Percentiles rank a stretch among this genome's conserved stretches.
Conservation (phyloP, 2,888 invertebrate genomes). For the Drosophila histrio region DNA sequence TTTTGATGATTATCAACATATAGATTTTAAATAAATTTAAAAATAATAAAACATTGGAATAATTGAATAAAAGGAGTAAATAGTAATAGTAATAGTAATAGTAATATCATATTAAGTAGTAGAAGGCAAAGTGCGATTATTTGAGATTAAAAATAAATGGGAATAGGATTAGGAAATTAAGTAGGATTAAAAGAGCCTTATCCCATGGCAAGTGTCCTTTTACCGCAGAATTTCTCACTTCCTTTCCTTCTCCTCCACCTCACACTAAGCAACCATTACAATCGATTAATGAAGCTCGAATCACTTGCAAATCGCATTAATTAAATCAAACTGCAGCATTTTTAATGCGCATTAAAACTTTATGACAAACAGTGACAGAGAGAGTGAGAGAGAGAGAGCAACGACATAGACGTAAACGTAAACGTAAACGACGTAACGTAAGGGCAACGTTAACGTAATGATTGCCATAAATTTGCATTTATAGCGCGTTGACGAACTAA, state of each 20-base stretch:
- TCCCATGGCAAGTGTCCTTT: neutral
- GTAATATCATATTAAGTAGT: too few relatives aligned
- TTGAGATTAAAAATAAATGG: too few relatives aligned
- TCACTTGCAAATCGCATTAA: constrained; percentile 55
- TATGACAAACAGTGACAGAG: neutral
- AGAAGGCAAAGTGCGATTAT: too few relatives aligned
- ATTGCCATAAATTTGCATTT: constrained; percentile 71
- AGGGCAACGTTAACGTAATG: constrained; percentile 53
- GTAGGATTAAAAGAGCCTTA: neutral
- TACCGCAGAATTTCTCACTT: neutral
- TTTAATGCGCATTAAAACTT: constrained; percentile 56
- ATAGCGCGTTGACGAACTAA: constrained; percentile 52
- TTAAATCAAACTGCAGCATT: constrained; percentile 61
- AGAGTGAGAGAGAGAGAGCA: neutral
- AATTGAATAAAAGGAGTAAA: too few relatives aligned
- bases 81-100: too few relatives aligned
- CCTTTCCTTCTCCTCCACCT: neutral
- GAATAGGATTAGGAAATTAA: too few relatives aligned
- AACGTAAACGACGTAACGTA: constrained; percentile 6
- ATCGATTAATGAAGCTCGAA: constrained; percentile 10
- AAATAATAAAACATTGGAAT: too few relatives aligned
- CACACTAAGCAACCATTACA: neutral
- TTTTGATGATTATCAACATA: too few relatives aligned
- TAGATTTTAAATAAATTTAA: too few relatives aligned
- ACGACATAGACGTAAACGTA: neutral